Evolutionary conservation across 2,797 vertebrate genomes (phyloP).

Genomic region (Sternotherus odoratus): DNA sequence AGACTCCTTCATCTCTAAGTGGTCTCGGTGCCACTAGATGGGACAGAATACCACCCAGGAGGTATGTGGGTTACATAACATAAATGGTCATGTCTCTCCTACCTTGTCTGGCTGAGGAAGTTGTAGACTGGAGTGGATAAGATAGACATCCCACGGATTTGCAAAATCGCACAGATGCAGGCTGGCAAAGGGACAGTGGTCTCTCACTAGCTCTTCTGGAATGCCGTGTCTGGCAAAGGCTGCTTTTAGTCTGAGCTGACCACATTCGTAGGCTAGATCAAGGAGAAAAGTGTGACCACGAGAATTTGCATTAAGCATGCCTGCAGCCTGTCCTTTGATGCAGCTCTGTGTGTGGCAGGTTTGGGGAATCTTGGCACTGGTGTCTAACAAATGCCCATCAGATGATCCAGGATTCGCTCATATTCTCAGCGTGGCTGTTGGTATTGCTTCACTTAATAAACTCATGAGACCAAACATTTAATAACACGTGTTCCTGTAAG

Average conservation of each 20-base stretch:
- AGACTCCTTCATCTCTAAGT: too few relatives aligned
- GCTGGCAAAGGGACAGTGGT: slow-evolving; percentile 54
- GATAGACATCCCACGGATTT: neutral
- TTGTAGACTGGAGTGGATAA: neutral
- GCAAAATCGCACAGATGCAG: slow-evolving; percentile 30
- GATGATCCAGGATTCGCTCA: slow-evolving; percentile 27
- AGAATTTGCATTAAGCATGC: slow-evolving; percentile 65
- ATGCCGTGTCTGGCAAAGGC: slow-evolving; percentile 57
- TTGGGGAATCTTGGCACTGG: slow-evolving; percentile 61
- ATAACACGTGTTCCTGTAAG: slow-evolving; percentile 56
- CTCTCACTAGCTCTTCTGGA: slow-evolving; percentile 53
- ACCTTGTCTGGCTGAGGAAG: neutral
- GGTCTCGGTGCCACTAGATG: too few relatives aligned
- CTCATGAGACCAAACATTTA: slow-evolving; percentile 51
- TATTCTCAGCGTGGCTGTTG: slow-evolving; percentile 65
- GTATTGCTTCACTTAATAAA: slow-evolving; percentile 21
- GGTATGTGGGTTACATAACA: neutral
- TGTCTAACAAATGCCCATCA: slow-evolving; percentile 24
- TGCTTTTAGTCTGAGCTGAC: slow-evolving; percentile 57
- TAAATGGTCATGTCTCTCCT: neutral
- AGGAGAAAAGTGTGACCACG: slow-evolving; percentile 50
- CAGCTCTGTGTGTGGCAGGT: slow-evolving; percentile 62
- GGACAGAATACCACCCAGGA: too few relatives aligned
- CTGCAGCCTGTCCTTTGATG: slow-evolving; percentile 67
- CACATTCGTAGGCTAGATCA: slow-evolving; percentile 66